Percentiles rank a stretch among this genome's conserved stretches.
phyloP scores from a whole-genome alignment of 2,113 vertebrate genomes.

The Corydoras maculifer region DNA sequence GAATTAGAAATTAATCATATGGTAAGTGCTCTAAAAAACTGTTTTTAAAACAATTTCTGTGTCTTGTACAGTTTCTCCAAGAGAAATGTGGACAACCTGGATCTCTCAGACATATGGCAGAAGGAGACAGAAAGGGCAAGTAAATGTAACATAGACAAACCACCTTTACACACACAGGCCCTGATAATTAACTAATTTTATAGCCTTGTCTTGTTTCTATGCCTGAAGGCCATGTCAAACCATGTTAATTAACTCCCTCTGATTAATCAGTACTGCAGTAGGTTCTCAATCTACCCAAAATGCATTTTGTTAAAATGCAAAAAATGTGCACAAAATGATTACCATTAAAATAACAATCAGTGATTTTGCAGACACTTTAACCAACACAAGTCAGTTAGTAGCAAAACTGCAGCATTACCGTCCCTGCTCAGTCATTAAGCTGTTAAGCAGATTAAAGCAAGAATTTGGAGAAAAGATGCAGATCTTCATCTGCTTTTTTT shows the following conservation, averaged over 20 bases:
- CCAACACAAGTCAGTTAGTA: too few species aligned
- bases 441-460: too few species aligned
- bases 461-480: too few species aligned
- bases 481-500: too few species aligned
- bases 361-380: too few species aligned
- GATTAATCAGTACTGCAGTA: slow-evolving; percentile 67
- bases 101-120: slow-evolving; percentile 18
- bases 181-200: slow-evolving; percentile 68
- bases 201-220: slow-evolving; percentile 61
- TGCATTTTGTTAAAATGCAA: slow-evolving; percentile 10
- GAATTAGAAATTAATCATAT: not conserved
- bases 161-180: slow-evolving; percentile 16
- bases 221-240: slow-evolving; percentile 60
- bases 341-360: too few species aligned
- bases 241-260: slow-evolving; percentile 70
- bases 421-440: too few species aligned
- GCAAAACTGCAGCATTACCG: too few species aligned
- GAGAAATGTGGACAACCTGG: not conserved
- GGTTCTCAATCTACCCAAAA: slow-evolving; percentile 38
- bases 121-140: slow-evolving; percentile 9
- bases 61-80: not conserved
- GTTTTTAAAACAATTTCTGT: slow-evolving; percentile 1
- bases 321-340: not conserved
- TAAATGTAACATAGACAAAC: slow-evolving; percentile 4
- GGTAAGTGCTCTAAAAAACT: too few species aligned